Conservation (phyloP, 2,888 invertebrate genomes). For the Terebella lapidaria region DNA sequence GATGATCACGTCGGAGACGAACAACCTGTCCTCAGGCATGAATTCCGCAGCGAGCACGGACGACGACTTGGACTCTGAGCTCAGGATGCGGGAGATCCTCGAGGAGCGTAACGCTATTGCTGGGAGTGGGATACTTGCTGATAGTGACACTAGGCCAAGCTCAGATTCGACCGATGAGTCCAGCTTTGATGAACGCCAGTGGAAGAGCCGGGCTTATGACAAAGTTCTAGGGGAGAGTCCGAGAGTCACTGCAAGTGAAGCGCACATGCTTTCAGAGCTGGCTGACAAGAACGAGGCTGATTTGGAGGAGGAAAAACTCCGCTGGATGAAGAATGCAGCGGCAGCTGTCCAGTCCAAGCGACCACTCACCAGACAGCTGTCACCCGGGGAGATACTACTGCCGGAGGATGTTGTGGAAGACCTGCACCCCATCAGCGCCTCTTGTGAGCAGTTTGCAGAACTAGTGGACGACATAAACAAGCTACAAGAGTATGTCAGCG, state of each 20-base stretch:
- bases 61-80: not conserved
- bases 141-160: not conserved
- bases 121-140: too few relatives aligned
- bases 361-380: not conserved
- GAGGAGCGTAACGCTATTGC: not conserved
- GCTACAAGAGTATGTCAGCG: not conserved
- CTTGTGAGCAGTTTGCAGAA: not conserved
- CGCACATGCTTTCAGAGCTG: not conserved
- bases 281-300: not conserved
- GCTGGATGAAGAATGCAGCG: not conserved
- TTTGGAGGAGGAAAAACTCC: not conserved
- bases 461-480: not conserved
- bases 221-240: not conserved
- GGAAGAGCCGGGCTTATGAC: not conserved
- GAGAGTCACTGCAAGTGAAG: not conserved
- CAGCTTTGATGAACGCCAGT: not conserved
- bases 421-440: not conserved
- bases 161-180: not conserved
- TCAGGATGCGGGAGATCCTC: not conserved
- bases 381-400: not conserved
- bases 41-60: not conserved
- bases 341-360: not conserved
- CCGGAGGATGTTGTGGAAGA: not conserved
- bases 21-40: too few relatives aligned
- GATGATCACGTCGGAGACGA: too few relatives aligned